phyloP scores from a whole-genome alignment of 2,797 vertebrate genomes.

The Mallotus villosus region DNA sequence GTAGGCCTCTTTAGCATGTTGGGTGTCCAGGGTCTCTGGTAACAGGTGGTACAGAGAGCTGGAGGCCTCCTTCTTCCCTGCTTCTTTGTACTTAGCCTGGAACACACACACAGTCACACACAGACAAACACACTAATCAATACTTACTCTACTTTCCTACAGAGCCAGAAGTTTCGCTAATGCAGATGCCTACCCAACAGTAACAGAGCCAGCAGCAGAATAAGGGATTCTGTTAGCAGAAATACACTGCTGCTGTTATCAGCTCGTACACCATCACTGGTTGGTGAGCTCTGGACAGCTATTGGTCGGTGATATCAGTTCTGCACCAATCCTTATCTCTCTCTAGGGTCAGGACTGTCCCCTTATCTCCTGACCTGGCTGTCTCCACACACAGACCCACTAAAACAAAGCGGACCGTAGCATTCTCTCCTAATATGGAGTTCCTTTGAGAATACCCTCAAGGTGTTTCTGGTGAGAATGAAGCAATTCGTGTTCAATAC shows the following conservation, averaged over 20 bases:
- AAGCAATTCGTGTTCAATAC: too few relatives aligned
- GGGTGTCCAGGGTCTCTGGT: conserved; percentile 81
- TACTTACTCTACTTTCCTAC: neutral
- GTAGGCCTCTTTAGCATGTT: conserved; percentile 76
- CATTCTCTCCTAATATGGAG: neutral
- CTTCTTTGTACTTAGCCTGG: conserved; percentile 80
- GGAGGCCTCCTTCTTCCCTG: conserved; percentile 67
- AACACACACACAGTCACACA: conserved; percentile 37
- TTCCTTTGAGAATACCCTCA: neutral
- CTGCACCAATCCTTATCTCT: neutral
- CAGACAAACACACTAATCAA: neutral
- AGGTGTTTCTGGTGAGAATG: too few relatives aligned
- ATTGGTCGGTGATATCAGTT: conserved; percentile 8
- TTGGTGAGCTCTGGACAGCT: neutral
- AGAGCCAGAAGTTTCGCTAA: neutral
- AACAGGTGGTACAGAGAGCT: conserved; percentile 77
- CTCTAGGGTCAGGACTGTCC: neutral
- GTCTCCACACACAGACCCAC: neutral
- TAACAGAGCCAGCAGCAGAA: neutral
- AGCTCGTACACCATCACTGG: neutral
- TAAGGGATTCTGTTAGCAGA: neutral
- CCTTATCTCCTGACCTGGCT: conserved; percentile 1
- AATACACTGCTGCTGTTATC: neutral
- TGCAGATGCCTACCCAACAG: neutral
- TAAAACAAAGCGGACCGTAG: neutral